These are phyloP conservation scores for Agrotis clavis DNA, from an alignment of 2,888 invertebrate genomes.

Conservation along the genomic window DNA sequence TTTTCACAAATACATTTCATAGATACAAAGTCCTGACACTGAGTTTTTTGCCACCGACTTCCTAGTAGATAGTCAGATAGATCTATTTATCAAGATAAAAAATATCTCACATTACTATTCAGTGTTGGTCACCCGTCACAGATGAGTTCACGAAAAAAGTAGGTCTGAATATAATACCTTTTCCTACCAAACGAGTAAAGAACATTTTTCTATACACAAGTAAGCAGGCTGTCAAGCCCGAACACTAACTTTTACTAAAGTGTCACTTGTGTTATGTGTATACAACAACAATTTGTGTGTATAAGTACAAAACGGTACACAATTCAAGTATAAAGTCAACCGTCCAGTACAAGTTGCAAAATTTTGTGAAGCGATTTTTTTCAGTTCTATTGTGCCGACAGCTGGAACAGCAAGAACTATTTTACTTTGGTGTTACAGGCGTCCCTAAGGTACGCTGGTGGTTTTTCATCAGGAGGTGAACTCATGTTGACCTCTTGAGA, in stretches of 20 bases:
- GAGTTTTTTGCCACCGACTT: too few relatives aligned
- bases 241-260: constrained; percentile 11
- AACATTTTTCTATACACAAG: not conserved
- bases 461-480: too few relatives aligned
- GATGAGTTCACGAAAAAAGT: not conserved
- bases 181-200: not conserved
- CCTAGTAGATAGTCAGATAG: too few relatives aligned
- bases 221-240: not conserved
- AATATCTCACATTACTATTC: not conserved
- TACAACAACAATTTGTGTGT: not conserved
- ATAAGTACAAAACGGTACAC: constrained; percentile 5
- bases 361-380: too few relatives aligned
- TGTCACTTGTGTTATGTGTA: constrained; percentile 4
- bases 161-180: not conserved
- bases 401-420: too few relatives aligned
- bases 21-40: too few relatives aligned
- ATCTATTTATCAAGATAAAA: not conserved
- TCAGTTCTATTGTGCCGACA: too few relatives aligned
- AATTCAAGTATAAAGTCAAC: not conserved
- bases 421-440: too few relatives aligned
- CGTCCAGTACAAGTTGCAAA: not conserved
- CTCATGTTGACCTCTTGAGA: too few relatives aligned
- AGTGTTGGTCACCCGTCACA: too few relatives aligned
- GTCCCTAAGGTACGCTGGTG: too few relatives aligned
- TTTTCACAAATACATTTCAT: too few relatives aligned